phyloP scores from a whole-genome alignment of 2,888 invertebrate genomes.

The Argyresthia goedartella region DNA sequence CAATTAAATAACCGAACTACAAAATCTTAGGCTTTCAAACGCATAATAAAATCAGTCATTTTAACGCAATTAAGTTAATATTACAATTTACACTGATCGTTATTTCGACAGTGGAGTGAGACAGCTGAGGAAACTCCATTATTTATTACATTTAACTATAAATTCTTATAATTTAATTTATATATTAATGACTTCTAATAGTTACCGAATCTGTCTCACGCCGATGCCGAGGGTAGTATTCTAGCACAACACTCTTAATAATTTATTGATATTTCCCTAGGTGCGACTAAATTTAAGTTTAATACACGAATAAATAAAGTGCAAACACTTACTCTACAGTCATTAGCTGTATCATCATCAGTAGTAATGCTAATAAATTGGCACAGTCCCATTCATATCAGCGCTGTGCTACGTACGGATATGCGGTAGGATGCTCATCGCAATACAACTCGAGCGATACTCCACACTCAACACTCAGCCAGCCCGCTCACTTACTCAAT shows the following conservation, averaged over 20 bases:
- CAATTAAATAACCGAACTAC: slow-evolving; percentile 59
- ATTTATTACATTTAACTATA: slow-evolving; percentile 59
- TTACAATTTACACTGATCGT: slow-evolving; percentile 67
- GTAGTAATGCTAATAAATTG: slow-evolving; percentile 58
- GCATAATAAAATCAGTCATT: slow-evolving; percentile 71
- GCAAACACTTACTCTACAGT: slow-evolving; percentile 72
- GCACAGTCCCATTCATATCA: slow-evolving; percentile 61
- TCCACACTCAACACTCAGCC: too few relatives aligned
- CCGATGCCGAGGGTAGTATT: slow-evolving; percentile 59
- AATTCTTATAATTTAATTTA: slow-evolving; percentile 64
- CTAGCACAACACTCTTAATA: slow-evolving; percentile 72
- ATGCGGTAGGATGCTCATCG: background rate
- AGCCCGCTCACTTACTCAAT: too few relatives aligned
- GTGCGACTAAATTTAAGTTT: slow-evolving; percentile 69
- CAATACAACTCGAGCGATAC: too few relatives aligned
- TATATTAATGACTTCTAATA: slow-evolving; percentile 68
- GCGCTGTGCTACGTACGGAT: slow-evolving; percentile 3
- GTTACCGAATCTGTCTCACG: slow-evolving; percentile 53
- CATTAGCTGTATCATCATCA: slow-evolving; percentile 44
- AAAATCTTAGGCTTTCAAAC: slow-evolving; percentile 68
- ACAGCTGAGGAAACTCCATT: slow-evolving; percentile 50
- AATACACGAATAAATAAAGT: slow-evolving; percentile 72
- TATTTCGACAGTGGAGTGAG: slow-evolving; percentile 59
- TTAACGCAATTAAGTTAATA: slow-evolving; percentile 68
- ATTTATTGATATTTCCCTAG: slow-evolving; percentile 71